A percentile compares a stretch with the other conserved stretches of the same genome.
phyloP scores from a whole-genome alignment of 2,113 vertebrate species.

The Lynx canadensis region DNA sequence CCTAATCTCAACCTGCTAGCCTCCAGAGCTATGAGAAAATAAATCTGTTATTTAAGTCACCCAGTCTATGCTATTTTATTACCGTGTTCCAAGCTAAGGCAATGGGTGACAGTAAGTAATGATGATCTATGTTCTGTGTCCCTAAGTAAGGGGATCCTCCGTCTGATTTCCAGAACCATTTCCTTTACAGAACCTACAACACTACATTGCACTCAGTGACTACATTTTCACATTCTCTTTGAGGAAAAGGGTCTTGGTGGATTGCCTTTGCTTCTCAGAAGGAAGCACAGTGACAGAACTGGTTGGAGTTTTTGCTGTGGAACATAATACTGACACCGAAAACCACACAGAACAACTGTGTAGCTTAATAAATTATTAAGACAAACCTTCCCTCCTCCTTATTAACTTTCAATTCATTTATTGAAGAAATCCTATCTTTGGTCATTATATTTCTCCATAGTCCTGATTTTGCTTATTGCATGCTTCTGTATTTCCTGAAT shows the following conservation, averaged over 20 bases:
- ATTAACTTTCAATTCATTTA: not conserved
- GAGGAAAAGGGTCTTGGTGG: not conserved
- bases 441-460: not conserved
- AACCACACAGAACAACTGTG: not conserved
- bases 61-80: not conserved
- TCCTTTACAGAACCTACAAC: not conserved
- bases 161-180: not conserved
- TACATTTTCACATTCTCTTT: not conserved
- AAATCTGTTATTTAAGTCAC: not conserved
- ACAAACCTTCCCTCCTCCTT: not conserved
- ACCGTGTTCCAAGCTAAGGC: not conserved
- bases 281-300: not conserved
- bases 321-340: not conserved
- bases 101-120: not conserved
- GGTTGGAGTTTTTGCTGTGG: not conserved
- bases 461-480: not conserved
- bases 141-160: not conserved
- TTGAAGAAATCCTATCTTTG: not conserved
- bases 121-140: not conserved
- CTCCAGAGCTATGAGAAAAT: not conserved
- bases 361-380: not conserved
- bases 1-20: not conserved
- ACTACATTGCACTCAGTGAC: not conserved
- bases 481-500: not conserved
- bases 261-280: not conserved